Conservation (phyloP, 2,888 invertebrate genomes). For the Ophioninae sp. region DNA sequence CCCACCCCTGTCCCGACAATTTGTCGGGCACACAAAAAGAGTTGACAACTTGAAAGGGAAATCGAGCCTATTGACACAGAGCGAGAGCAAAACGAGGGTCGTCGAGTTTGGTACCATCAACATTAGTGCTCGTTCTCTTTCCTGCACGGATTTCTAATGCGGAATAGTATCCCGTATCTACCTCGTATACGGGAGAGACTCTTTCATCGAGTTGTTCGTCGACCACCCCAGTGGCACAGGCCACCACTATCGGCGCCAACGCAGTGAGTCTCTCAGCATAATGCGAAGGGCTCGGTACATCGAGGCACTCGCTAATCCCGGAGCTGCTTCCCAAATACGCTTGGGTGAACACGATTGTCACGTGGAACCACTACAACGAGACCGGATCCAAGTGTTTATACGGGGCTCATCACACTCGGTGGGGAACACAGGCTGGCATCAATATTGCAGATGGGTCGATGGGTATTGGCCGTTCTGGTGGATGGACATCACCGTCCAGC, state of each 20-base stretch:
- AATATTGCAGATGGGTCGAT: conserved; percentile 27
- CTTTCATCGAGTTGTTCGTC: conserved; percentile 45
- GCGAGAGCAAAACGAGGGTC: conserved; percentile 61
- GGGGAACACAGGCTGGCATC: conserved; percentile 8
- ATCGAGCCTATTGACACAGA: conserved; percentile 81
- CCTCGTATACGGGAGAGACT: conserved; percentile 24
- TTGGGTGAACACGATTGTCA: conserved; percentile 54
- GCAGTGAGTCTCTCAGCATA: conserved; percentile 49
- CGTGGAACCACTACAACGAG: conserved; percentile 33
- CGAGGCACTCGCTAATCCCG: conserved; percentile 35
- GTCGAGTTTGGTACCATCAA: conserved; percentile 50
- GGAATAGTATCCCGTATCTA: conserved; percentile 23
- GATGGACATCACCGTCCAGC: neutral
- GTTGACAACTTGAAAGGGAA: conserved; percentile 81
- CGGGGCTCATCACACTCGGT: neutral
- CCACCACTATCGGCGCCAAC: neutral
- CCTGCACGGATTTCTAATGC: conserved; percentile 30
- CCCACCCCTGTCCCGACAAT: conserved; percentile 73
- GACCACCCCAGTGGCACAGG: conserved; percentile 34
- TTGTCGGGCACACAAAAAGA: conserved; percentile 80
- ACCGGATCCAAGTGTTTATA: conserved; percentile 22
- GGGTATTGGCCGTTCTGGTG: neutral
- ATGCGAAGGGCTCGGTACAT: conserved; percentile 38
- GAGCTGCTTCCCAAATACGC: conserved; percentile 35
- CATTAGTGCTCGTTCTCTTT: conserved; percentile 50